Conservation (phyloP, 2,888 invertebrate genomes). For the Pheosia tremula region DNA sequence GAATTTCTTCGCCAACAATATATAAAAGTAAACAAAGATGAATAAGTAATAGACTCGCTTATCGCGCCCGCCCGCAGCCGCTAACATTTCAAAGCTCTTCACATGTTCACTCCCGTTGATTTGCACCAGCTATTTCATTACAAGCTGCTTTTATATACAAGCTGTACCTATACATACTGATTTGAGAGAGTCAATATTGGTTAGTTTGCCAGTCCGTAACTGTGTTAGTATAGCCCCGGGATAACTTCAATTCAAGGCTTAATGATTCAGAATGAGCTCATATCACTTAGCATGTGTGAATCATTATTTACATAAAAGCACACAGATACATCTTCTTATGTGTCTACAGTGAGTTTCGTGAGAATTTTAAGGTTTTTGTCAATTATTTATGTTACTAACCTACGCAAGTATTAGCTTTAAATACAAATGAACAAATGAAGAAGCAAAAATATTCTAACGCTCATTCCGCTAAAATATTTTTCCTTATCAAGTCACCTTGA, state of each 20-base stretch:
- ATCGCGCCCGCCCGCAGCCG: conserved; percentile 37
- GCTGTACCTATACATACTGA: conserved; percentile 34
- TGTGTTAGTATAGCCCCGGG: conserved; percentile 22
- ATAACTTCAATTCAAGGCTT: conserved; percentile 38
- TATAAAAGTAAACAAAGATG: not conserved
- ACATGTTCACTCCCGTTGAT: conserved; percentile 70
- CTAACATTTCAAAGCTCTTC: conserved; percentile 59
- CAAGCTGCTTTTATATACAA: conserved; percentile 40
- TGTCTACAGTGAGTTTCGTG: not conserved
- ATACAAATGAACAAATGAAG: not conserved
- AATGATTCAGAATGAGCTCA: conserved; percentile 47
- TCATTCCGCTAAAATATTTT: not conserved
- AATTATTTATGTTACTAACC: too few relatives aligned
- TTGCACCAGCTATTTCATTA: conserved; percentile 57
- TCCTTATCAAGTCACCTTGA: conserved; percentile 1
- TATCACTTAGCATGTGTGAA: conserved; percentile 36
- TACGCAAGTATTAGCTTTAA: too few relatives aligned
- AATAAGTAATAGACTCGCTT: conserved; percentile 24
- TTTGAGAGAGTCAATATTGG: conserved; percentile 16
- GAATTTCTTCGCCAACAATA: not conserved
- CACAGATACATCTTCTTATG: conserved; percentile 13
- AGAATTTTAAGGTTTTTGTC: not conserved
- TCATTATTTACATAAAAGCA: conserved; percentile 38
- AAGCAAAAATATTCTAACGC: not conserved
- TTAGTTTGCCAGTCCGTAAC: not conserved